Base-by-base conservation (phyloP, 2,888 invertebrate species). In the Atrina japonica region DNA sequence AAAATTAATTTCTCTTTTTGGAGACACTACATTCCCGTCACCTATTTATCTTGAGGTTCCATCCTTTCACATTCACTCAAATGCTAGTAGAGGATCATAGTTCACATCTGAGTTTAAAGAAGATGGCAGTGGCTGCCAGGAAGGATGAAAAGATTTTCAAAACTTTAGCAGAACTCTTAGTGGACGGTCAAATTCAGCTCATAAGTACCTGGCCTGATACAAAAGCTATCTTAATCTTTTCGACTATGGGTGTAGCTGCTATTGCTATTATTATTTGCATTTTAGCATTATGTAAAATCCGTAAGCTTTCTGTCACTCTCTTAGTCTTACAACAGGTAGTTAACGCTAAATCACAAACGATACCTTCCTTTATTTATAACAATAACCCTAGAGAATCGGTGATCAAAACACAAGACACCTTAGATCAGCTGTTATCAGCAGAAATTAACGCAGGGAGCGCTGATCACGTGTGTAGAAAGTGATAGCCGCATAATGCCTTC, bases 101-200 rank as follows among this genome's bases (percentile, higher is more conserved):
- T 49, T 11, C 25, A 5, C 29, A 58, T 45, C 11, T 60, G 3
- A 67, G 50, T 35, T 16, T 52, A 16, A 52, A 50, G 40, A 67
- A 52, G 50, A 55, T 56, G 59, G 52, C 49, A 49, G 27, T 45
- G n/a, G 66, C 58, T 27, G 56, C 66, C n/a, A 30, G 25, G 21
- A 63, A 49, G 14, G 63, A 63, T 50, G 63, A 50, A 50, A 9
- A 21, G n/a, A 40, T 52, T 21, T 63, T 63, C 40, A 40, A 30
- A 40, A 40, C 30, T 9, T 18, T 49, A 16, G 41, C 63, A 21
- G 63, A 63, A 41, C 43, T 52, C 9, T 27, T 64, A n/a, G 11
- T 64, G 40, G 30, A 41, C n/a, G 65, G 65, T 23, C 29, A 66
- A 14, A 35, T 66, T 23, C 6, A 14, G 14, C 16, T 66, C 11